Evolutionary conservation across 2,113 vertebrate species (phyloP).

Genomic region (Seriola rivoliana): DNA sequence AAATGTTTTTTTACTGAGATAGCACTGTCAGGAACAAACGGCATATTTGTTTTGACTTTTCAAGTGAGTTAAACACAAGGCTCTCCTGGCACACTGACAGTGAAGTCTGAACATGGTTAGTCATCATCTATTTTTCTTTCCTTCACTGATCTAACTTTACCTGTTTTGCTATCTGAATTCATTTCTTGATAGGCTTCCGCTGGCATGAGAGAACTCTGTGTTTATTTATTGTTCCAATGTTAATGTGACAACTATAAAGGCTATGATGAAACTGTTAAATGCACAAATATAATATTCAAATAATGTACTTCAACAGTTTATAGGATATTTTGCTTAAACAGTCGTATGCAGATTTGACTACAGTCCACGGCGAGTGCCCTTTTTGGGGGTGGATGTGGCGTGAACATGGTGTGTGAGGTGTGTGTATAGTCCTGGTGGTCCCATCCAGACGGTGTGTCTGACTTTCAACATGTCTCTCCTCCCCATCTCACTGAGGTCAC

Average conservation of each 20-base stretch:
- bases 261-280: background rate
- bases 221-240: background rate
- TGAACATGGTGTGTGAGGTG: conserved; percentile 31
- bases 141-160: background rate
- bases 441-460: conserved; percentile 78
- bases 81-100: background rate
- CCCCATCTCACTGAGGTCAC: conserved; percentile 82
- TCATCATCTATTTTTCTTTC: background rate
- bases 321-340: background rate
- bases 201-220: background rate
- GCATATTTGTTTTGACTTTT: background rate
- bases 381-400: conserved; percentile 34
- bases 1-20: too few species aligned
- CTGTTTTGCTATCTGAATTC: background rate
- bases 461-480: conserved; percentile 79
- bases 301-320: background rate
- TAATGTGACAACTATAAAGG: background rate
- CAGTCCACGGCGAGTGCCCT: conserved; percentile 33
- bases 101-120: background rate
- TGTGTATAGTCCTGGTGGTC: conserved; percentile 72
- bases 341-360: background rate
- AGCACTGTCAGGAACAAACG: background rate
- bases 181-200: background rate
- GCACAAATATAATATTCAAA: background rate
- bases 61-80: background rate